A percentile compares a stretch with the other conserved stretches of the same genome.
Evolutionary conservation across 1,140 invertebrate genomes (phyloP).

Genomic region (Sarcophaga peregrina): DNA sequence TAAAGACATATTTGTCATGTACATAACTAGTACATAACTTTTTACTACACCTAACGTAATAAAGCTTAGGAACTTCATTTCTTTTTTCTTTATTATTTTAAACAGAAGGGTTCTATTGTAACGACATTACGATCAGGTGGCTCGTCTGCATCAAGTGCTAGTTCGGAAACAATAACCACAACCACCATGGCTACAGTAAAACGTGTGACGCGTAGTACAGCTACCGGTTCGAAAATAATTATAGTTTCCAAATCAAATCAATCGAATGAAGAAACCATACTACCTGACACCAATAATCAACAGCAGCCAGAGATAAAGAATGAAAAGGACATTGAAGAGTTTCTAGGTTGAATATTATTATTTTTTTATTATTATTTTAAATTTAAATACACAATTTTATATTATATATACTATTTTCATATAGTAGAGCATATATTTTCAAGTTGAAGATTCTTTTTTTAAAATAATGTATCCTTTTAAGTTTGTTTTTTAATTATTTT

Average conservation of each 20-base stretch:
- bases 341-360: not conserved
- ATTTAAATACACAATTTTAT: not conserved
- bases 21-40: too few species aligned
- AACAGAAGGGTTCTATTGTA: conserved; percentile 15
- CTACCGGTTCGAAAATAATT: conserved; percentile 42
- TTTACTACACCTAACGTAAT: too few species aligned
- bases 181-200: conserved; percentile 36
- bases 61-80: too few species aligned
- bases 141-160: not conserved
- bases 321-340: conserved; percentile 40
- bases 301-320: conserved; percentile 42
- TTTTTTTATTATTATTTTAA: not conserved
- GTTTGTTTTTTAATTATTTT: not conserved
- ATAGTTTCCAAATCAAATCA: conserved; percentile 32
- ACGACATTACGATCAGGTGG: conserved; percentile 23
- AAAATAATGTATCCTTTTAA: not conserved
- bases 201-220: conserved; percentile 43
- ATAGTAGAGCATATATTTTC: not conserved
- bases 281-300: conserved; percentile 33
- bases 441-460: not conserved
- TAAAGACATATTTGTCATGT: too few species aligned
- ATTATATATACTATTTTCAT: not conserved
- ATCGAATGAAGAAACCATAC: conserved; percentile 36
- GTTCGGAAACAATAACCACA: conserved; percentile 41
- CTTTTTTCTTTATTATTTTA: not conserved